phyloP scores from a whole-genome alignment of 2,113 vertebrate genomes.

The Festucalex cinctus region DNA sequence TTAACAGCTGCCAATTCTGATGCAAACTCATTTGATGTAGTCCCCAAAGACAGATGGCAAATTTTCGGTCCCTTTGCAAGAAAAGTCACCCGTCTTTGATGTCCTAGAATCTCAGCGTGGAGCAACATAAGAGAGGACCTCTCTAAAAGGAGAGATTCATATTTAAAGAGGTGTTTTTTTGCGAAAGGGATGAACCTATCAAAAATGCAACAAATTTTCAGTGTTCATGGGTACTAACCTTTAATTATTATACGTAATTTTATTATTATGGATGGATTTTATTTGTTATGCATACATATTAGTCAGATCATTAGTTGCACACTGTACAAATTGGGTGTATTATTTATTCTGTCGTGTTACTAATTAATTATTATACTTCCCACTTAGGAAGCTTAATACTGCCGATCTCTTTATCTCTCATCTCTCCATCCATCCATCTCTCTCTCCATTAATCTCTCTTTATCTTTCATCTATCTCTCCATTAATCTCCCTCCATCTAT shows the following conservation, averaged over 20 bases:
- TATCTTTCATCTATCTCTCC: too few species aligned
- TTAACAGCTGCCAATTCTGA: conserved; percentile 51
- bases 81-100: conserved; percentile 44
- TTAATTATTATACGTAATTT: not conserved
- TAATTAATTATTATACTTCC: too few species aligned
- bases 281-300: not conserved
- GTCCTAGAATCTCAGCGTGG: conserved; percentile 31
- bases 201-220: conserved; percentile 23
- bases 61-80: conserved; percentile 46
- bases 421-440: too few species aligned
- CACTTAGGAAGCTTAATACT: too few species aligned
- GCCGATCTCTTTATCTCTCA: not conserved
- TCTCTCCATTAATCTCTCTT: too few species aligned
- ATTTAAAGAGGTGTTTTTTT: conserved; percentile 43
- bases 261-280: too few species aligned
- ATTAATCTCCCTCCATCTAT: too few species aligned
- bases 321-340: not conserved
- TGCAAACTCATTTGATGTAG: conserved; percentile 50
- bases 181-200: conserved; percentile 8
- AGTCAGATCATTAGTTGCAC: not conserved
- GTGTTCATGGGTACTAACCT: not conserved
- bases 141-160: conserved; percentile 37
- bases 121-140: conserved; percentile 33
- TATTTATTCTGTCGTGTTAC: too few species aligned
- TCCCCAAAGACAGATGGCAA: conserved; percentile 41